Base-by-base conservation (phyloP, 2,797 vertebrate genomes). In the Sarcoramphus papa region DNA sequence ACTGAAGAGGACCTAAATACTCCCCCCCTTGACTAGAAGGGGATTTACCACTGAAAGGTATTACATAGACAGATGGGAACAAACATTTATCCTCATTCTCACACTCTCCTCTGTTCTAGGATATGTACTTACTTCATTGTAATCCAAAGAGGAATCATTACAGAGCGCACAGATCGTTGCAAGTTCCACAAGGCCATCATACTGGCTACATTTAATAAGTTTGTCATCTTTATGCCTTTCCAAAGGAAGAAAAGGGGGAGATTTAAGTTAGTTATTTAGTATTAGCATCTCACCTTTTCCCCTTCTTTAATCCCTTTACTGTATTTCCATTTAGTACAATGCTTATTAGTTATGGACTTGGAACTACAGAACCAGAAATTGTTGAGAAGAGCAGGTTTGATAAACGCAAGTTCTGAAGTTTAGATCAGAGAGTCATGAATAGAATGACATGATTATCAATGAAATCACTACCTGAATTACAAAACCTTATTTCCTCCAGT, bases 111-210 rank as follows among this genome's bases (percentile, higher is more conserved):
- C 77, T 91, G 48, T 84, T 65, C 31, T 63, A 90, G 64, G 56
- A 27, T 9, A 65, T n/a, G 80, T 57, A 78, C 98, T 97, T 91
- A 99, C 99, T 98, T 99, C 99, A 47, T 99, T 99, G 96, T 98
- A 99, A 98, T 99, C 99, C 98, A 99, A 98, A 12, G 99, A 99
- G 87, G 99, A 99, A 97, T 99, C 99, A 22, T 99, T 99, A 95
- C 99, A 99, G 84, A 99, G 98, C 5, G 99, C 99, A 93, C 99
- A 99, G 97, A 99, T 99, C 1, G 99, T 99, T 62, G 99, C 99
- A 77, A 99, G 91, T 97, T 99, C 99, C 94, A 99, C 98, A 82
- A 99, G 98, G 33, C 98, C 99, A 43, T 99, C 99, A 63, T 98
- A 99, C 31, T 99, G 98, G 91, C 98, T 99, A 86, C 97, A 97